Conservation (phyloP, 2,888 invertebrate genomes). For the Homarus gammarus region DNA sequence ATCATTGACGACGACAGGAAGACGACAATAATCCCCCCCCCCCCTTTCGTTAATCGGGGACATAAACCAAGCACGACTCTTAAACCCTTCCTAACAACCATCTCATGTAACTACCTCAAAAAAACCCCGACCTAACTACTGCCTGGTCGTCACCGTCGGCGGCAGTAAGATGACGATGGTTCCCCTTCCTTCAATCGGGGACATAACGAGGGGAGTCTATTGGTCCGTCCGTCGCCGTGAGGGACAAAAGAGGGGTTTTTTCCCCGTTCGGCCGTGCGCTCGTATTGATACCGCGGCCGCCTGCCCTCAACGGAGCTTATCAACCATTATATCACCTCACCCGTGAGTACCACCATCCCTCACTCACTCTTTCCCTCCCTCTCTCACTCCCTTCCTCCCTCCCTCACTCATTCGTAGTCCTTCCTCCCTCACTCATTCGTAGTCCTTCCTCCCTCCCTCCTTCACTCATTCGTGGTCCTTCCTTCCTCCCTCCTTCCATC, state of each 20-base stretch:
- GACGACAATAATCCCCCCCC: no score
- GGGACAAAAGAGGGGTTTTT: slow-evolving; percentile 10
- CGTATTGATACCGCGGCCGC: slow-evolving; percentile 12
- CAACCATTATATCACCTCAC: slow-evolving; percentile 39
- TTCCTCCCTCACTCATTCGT: slow-evolving; percentile 31
- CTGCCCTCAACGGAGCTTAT: neutral
- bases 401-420: slow-evolving; percentile 25
- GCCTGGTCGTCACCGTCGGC: neutral
- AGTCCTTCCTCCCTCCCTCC: slow-evolving; percentile 15
- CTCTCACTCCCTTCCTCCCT: slow-evolving; percentile 36
- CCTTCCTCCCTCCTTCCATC: neutral
- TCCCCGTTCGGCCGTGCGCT: neutral
- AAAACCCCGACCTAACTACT: slow-evolving; percentile 1
- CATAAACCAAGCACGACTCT: no score
- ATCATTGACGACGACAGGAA: no score
- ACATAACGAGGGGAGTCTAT: neutral
- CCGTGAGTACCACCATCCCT: slow-evolving; percentile 26
- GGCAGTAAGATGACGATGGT: no score
- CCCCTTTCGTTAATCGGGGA: no score
- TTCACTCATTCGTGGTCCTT: neutral
- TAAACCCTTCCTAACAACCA: no score
- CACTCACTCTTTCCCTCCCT: slow-evolving; percentile 13
- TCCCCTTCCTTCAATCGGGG: no score
- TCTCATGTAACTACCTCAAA: neutral
- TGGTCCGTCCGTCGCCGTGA: neutral